Conservation (phyloP, 2,888 invertebrate genomes). For the Busseola fusca region DNA sequence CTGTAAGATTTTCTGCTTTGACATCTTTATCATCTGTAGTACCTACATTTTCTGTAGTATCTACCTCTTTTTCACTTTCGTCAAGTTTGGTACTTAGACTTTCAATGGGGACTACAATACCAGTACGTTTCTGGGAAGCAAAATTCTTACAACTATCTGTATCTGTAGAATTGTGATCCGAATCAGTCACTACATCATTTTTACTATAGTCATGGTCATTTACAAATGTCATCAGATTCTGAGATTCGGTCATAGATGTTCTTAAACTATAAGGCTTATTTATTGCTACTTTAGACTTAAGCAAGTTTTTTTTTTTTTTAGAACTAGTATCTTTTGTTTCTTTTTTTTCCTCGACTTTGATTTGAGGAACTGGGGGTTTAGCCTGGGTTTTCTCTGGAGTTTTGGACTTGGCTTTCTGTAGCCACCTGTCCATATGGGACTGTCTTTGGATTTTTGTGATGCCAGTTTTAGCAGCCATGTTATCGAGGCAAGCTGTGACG, state of each 20-base stretch:
- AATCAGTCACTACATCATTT: constrained; percentile 35
- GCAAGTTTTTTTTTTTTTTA: constrained; percentile 65
- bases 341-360: constrained; percentile 55
- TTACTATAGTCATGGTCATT: constrained; percentile 75
- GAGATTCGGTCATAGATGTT: constrained; percentile 72
- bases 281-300: constrained; percentile 58
- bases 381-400: constrained; percentile 82
- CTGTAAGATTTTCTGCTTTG: constrained; percentile 13
- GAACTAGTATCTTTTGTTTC: constrained; percentile 51
- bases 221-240: constrained; percentile 64
- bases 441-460: constrained; percentile 85
- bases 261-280: constrained; percentile 71
- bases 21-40: constrained; percentile 12
- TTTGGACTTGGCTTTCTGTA: constrained; percentile 87
- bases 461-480: constrained; percentile 86
- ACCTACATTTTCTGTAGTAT: background rate
- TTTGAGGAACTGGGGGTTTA: constrained; percentile 60
- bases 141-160: constrained; percentile 43
- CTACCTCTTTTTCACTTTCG: constrained; percentile 12
- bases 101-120: constrained; percentile 26
- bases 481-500: constrained; percentile 85
- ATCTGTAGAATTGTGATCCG: constrained; percentile 42
- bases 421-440: constrained; percentile 87
- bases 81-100: constrained; percentile 27
- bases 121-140: constrained; percentile 13